These are phyloP conservation scores for Ctenomys sociabilis DNA, from an alignment of 2,113 vertebrate species.

Conservation along the genomic window DNA sequence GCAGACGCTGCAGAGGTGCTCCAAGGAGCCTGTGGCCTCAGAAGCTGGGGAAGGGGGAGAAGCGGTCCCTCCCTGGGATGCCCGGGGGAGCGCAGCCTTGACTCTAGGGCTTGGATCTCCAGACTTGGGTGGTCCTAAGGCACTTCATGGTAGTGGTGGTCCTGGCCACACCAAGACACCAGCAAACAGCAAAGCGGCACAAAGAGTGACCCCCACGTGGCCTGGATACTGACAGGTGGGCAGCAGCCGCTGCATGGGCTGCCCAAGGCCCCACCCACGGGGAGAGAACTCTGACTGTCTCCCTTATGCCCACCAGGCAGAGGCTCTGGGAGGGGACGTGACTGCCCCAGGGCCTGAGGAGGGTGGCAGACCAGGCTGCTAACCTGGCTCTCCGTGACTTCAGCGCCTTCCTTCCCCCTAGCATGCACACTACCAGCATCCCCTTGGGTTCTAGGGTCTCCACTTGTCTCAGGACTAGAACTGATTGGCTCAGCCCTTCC, in stretches of 20 bases:
- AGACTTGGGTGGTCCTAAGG: neutral
- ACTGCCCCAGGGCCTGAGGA: neutral
- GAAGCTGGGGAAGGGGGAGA: neutral
- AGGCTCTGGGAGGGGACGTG: neutral
- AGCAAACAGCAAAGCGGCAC: neutral
- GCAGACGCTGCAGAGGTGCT: neutral
- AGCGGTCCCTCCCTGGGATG: neutral
- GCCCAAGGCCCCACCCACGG: neutral
- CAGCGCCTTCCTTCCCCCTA: neutral
- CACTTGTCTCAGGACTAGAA: neutral
- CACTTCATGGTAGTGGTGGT: neutral
- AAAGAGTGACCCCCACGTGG: too few relatives aligned
- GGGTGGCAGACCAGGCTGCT: neutral
- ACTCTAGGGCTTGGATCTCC: neutral
- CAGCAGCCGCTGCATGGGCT: neutral
- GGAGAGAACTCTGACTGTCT: too few relatives aligned
- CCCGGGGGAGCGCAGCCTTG: neutral
- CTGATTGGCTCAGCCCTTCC: neutral
- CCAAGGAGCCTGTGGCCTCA: fast-evolving
- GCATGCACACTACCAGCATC: neutral
- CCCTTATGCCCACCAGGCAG: neutral
- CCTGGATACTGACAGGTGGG: neutral
- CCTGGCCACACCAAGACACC: neutral
- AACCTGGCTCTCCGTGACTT: neutral
- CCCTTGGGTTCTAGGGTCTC: neutral